phyloP scores from a whole-genome alignment of 2,888 invertebrate genomes.

The Pollenia angustigena region DNA sequence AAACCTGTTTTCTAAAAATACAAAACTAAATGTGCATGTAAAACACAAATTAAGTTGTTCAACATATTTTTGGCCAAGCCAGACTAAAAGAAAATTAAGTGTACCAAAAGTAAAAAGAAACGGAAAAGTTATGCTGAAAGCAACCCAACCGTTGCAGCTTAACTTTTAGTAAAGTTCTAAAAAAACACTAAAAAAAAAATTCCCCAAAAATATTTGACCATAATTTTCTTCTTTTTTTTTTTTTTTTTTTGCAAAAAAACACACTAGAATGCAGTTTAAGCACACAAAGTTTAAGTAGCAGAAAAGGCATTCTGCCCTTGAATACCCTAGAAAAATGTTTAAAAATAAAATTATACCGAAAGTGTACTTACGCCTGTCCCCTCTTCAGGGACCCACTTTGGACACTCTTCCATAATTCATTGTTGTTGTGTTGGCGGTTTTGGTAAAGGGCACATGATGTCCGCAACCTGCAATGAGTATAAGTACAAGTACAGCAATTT shows the following conservation, averaged over 20 bases:
- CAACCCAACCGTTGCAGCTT: conserved; percentile 49
- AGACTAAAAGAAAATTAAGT: background rate
- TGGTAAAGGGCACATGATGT: conserved; percentile 90
- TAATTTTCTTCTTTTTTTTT: too few species aligned
- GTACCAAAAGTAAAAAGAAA: background rate
- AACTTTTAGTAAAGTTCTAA: conserved; percentile 29
- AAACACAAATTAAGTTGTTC: conserved; percentile 58
- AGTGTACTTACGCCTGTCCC: conserved; percentile 94
- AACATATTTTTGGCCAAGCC: conserved; percentile 20
- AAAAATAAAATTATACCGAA: conserved; percentile 21
- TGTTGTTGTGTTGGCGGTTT: conserved; percentile 92
- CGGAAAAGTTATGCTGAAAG: conserved; percentile 40
- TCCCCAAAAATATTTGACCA: conserved; percentile 2
- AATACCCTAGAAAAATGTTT: background rate
- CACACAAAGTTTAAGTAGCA: background rate
- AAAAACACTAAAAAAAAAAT: conserved; percentile 5
- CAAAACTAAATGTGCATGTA: conserved; percentile 49
- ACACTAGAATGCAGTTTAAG: background rate
- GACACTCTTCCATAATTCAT: conserved; percentile 94
- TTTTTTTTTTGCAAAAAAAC: background rate
- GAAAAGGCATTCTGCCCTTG: background rate
- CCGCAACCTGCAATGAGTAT: conserved; percentile 86
- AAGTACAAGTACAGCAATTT: conserved; percentile 22
- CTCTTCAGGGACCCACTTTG: conserved; percentile 92
- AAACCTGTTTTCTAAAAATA: conserved; percentile 23